A percentile compares a stretch with the other conserved stretches of the same genome.
These are phyloP conservation scores for Jordanella pulchra DNA, from an alignment of 2,797 vertebrate genomes.

Conservation along the genomic window DNA sequence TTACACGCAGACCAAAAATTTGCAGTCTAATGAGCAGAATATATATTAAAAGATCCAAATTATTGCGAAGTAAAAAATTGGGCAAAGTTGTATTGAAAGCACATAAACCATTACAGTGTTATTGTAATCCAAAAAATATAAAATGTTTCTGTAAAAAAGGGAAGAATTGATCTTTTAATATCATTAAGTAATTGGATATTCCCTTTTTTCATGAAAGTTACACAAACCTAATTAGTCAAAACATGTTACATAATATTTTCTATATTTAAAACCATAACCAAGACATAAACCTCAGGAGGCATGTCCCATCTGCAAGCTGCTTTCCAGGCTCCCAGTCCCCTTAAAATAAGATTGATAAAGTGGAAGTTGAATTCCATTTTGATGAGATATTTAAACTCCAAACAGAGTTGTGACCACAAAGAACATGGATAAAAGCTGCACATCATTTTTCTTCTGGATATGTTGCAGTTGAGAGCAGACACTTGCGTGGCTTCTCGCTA, in stretches of 20 bases:
- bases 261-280: constrained; percentile 28
- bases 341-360: constrained; percentile 62
- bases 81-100: neutral
- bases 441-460: constrained; percentile 68
- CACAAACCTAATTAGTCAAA: constrained; percentile 35
- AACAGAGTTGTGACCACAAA: constrained; percentile 64
- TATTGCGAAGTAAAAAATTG: neutral
- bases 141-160: neutral
- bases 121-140: neutral
- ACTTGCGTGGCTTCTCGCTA: constrained; percentile 64
- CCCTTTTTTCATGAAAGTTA: constrained; percentile 22
- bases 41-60: neutral
- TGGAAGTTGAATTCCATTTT: constrained; percentile 70
- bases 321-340: constrained; percentile 31
- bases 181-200: constrained; percentile 7
- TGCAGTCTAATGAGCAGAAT: neutral
- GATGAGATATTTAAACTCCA: constrained; percentile 67
- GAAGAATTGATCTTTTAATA: constrained; percentile 2
- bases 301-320: constrained; percentile 58
- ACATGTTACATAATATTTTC: constrained; percentile 29
- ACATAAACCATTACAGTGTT: neutral
- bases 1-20: neutral
- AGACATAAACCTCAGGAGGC: constrained; percentile 29
- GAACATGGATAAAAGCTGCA: constrained; percentile 70
- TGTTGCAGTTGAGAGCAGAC: constrained; percentile 51